These are phyloP conservation scores for Megaptera novaeangliae DNA, from an alignment of 2,113 vertebrate species.

Conservation along the genomic window DNA sequence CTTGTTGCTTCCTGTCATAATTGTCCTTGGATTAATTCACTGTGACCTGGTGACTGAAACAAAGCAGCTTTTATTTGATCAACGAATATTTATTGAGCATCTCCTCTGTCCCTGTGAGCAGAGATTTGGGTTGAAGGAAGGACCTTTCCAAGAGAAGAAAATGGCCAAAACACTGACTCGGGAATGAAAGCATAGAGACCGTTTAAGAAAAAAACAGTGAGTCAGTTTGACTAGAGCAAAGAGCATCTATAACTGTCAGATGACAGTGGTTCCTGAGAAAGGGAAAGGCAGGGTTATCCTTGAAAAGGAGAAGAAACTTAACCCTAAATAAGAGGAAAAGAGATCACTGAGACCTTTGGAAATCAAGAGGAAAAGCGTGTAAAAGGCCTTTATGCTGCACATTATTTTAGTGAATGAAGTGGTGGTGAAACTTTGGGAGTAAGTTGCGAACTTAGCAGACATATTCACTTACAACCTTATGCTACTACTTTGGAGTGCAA, in stretches of 20 bases:
- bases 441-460: neutral
- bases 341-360: neutral
- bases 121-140: neutral
- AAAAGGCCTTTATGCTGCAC: neutral
- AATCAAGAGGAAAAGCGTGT: neutral
- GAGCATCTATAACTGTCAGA: neutral
- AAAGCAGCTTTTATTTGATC: neutral
- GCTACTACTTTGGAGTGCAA: neutral
- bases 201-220: neutral
- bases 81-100: neutral
- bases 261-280: neutral
- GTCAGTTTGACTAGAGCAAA: neutral
- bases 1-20: neutral
- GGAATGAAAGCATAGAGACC: neutral
- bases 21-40: neutral
- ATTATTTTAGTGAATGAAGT: neutral
- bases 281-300: neutral
- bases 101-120: neutral
- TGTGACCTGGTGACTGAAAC: neutral
- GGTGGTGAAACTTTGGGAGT: neutral
- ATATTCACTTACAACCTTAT: neutral
- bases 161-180: neutral
- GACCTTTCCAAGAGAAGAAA: neutral
- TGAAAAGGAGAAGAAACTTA: neutral
- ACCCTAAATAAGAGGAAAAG: neutral